phyloP scores from a whole-genome alignment of 2,888 invertebrate genomes.

The Malthinus seriepunctatus region DNA sequence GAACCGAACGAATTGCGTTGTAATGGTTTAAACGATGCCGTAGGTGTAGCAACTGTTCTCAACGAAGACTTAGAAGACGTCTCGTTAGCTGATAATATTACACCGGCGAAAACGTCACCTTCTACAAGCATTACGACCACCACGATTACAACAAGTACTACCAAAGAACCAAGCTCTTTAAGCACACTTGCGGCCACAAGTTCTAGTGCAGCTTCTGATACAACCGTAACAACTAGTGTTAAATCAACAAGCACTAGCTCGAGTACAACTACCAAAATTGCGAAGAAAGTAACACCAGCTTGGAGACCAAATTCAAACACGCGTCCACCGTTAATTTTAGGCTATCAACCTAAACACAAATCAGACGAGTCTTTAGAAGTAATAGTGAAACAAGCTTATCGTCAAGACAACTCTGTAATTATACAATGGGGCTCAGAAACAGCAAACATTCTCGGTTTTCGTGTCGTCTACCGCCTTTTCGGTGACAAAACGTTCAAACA shows the following conservation, averaged over 20 bases:
- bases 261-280: conserved; percentile 41
- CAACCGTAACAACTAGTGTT: conserved; percentile 44
- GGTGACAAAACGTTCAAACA: conserved; percentile 90
- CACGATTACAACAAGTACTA: conserved; percentile 43
- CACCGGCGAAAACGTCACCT: conserved; percentile 17
- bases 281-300: conserved; percentile 44
- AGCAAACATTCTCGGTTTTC: conserved; percentile 84
- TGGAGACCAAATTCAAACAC: conserved; percentile 49
- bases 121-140: conserved; percentile 18
- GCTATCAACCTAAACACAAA: conserved; percentile 66
- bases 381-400: conserved; percentile 81
- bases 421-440: conserved; percentile 92
- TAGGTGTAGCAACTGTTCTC: conserved; percentile 62
- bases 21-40: conserved; percentile 50
- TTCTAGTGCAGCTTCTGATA: conserved; percentile 42
- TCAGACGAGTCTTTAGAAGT: conserved; percentile 73
- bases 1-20: conserved; percentile 75
- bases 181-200: conserved; percentile 40
- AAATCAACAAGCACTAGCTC: conserved; percentile 49
- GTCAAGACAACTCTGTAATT: conserved; percentile 84
- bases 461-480: conserved; percentile 86
- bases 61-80: conserved; percentile 57
- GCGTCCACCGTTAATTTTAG: conserved; percentile 73
- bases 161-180: conserved; percentile 41
- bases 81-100: conserved; percentile 41